Percentiles rank a stretch among this genome's conserved stretches.
Evolutionary conservation across 2,797 vertebrate species (phyloP).

Genomic region (Ispidina picta): DNA sequence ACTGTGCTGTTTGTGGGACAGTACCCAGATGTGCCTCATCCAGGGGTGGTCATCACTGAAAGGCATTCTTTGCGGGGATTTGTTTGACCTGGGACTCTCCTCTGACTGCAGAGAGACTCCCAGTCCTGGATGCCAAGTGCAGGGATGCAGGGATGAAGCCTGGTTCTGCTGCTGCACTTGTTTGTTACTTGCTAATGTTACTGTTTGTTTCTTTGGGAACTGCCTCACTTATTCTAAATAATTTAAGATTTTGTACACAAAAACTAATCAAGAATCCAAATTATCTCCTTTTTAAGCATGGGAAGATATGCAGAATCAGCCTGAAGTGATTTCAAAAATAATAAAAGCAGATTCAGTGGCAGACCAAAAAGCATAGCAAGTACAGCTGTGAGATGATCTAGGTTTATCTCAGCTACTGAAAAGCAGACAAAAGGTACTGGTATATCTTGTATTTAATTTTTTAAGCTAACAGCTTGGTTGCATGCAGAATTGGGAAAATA

Average conservation of each 20-base stretch:
- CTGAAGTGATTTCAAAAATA: not conserved
- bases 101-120: not conserved
- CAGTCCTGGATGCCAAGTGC: not conserved
- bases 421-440: slow-evolving; percentile 53
- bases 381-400: slow-evolving; percentile 52
- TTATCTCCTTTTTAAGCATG: slow-evolving; percentile 22
- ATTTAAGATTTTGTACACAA: slow-evolving; percentile 63
- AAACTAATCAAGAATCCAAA: slow-evolving; percentile 60
- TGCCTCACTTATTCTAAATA: slow-evolving; percentile 52
- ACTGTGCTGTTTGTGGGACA: not conserved
- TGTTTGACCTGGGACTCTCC: not conserved
- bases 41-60: too few species aligned
- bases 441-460: not conserved
- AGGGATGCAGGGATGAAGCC: not conserved
- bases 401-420: slow-evolving; percentile 48
- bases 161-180: not conserved
- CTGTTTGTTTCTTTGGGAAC: slow-evolving; percentile 52
- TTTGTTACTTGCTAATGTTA: not conserved
- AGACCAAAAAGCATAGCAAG: not conserved
- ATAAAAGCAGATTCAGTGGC: slow-evolving; percentile 33
- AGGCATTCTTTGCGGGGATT: not conserved
- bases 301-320: slow-evolving; percentile 55
- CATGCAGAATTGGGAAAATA: slow-evolving; percentile 9
- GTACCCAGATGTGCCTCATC: not conserved
- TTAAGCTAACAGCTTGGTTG: not conserved